These are phyloP conservation scores for Smutsia temminckii DNA, from an alignment of 2,797 vertebrate species.

Conservation along the genomic window DNA sequence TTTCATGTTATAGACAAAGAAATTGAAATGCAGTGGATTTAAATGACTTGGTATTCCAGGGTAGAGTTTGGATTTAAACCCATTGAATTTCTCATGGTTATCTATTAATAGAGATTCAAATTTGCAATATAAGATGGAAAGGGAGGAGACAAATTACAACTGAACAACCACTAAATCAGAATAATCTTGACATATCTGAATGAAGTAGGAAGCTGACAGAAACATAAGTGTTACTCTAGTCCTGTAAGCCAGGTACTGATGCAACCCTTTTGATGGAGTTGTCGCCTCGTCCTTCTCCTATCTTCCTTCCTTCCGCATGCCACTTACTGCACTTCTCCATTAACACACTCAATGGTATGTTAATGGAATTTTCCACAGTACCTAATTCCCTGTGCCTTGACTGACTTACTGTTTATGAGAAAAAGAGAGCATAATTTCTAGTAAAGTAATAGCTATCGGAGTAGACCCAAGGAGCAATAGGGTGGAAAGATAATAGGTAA, in stretches of 20 bases:
- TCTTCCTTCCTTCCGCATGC: not conserved
- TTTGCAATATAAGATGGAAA: not conserved
- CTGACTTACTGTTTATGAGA: not conserved
- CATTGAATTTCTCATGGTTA: not conserved
- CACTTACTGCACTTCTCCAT: not conserved
- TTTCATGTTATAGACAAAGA: not conserved
- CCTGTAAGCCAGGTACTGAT: not conserved
- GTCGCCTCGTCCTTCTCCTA: not conserved
- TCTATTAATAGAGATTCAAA: not conserved
- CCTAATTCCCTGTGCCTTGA: not conserved
- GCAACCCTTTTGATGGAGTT: not conserved
- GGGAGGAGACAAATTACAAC: not conserved
- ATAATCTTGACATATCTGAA: not conserved
- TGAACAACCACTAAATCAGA: not conserved
- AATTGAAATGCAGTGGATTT: not conserved
- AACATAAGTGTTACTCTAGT: not conserved
- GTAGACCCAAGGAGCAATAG: conserved; percentile 8
- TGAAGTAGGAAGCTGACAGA: not conserved
- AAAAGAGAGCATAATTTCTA: conserved; percentile 18
- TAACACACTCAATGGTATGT: not conserved
- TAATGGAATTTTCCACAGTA: conserved; percentile 14
- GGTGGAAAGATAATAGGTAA: conserved; percentile 58
- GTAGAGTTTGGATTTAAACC: not conserved
- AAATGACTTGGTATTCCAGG: not conserved
- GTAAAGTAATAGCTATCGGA: conserved; percentile 44